Evolutionary conservation across 1,140 invertebrate genomes (phyloP), one percentile per base, ranked within the genome.

Genomic region (Ostrea denselamellosa): DNA sequence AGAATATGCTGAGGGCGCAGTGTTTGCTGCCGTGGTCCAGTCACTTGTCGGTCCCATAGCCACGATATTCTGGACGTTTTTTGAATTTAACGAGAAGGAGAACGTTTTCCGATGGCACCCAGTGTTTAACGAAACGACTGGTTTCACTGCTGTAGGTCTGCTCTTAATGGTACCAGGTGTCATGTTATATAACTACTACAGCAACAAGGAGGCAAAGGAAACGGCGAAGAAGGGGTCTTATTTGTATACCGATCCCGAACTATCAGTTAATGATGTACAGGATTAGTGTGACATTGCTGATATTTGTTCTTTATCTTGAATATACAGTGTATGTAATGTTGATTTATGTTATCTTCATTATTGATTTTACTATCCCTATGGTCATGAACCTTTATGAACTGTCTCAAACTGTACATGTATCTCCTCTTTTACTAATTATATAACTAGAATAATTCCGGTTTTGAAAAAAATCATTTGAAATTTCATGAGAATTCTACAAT

Each of bases 101-200:
- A 87, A 89, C 28, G 86, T 85, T 44, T 88, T 92, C 25, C 52
- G 54, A 19, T 92, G 90, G 89, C 25, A 86, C 1, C 91, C 91
- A 25, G 84, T 85, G n/a, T 90, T 92, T 81, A 90, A 90, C 17
- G 86, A 85, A 25, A 92, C 91, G 0, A 91, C 91, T 14, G 90
- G 9, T 0, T 92, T 91, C 62, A 92, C 91, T 17, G 12, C 91
- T 5, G 88, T 58, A 7, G 91, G 91, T 12, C 81, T 92, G 54
- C 22, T 68, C 12, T 62, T 92, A 0, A 91, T 92, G 28, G 89
- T 91, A 22, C 91, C 91, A 0, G 90, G 91, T 8, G 90, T 91
- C 9, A 65, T 91, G n/a, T 19, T 91, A 51, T 92, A 92, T 83
- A 92, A 92, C 65, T 90, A 91, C 25, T 92, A 90, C 54, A 91